Conservation (phyloP, 2,888 invertebrate species). For the Caenorhabditis plicata region DNA sequence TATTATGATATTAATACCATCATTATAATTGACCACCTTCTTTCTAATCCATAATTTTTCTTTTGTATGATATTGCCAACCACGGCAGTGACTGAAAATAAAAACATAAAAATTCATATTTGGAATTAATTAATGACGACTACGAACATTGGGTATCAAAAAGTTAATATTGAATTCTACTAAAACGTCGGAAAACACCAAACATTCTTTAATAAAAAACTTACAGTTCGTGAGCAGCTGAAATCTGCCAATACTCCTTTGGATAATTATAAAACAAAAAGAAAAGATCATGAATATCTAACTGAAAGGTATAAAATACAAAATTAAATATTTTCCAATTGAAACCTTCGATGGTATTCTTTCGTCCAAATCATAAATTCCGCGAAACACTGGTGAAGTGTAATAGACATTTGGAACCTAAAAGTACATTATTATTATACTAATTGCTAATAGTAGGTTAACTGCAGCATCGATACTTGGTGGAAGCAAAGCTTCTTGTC, state of each 20-base stretch:
- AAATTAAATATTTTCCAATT: neutral
- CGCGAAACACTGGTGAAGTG: constrained; percentile 12
- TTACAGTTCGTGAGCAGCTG: constrained; percentile 30
- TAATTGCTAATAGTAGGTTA: no score
- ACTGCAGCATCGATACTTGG: constrained; percentile 12
- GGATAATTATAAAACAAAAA: constrained; percentile 32
- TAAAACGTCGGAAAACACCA: neutral
- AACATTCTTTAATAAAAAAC: no score
- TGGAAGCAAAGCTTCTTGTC: constrained; percentile 5
- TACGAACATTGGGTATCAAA: neutral
- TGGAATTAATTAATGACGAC: neutral
- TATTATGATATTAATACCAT: no score
- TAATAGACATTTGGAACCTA: constrained; percentile 22
- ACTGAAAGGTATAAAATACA: constrained; percentile 3
- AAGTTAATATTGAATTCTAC: neutral
- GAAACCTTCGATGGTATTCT: constrained; percentile 15
- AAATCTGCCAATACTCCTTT: constrained; percentile 24
- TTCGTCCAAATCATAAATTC: constrained; percentile 12
- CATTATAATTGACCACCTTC: constrained; percentile 9
- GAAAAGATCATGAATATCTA: constrained; percentile 19
- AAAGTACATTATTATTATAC: no score
- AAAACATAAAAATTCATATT: neutral
- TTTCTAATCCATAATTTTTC: constrained; percentile 21
- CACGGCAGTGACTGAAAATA: constrained; percentile 17
- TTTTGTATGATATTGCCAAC: constrained; percentile 19